phyloP scores from a whole-genome alignment of 2,113 vertebrate species.

The Dipodomys spectabilis region DNA sequence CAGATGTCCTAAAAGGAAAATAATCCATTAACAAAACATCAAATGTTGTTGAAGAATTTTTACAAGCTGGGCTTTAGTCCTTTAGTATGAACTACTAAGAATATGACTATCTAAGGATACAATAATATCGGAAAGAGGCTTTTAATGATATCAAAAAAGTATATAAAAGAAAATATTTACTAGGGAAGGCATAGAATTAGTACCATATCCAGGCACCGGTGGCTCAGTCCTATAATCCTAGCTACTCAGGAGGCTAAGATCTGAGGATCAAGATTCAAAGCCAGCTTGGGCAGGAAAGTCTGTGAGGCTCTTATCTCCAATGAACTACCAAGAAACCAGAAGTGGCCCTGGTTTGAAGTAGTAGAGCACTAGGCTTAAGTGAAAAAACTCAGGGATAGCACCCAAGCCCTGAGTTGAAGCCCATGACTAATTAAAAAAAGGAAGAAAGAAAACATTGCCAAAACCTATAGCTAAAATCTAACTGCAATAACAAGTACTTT shows the following conservation, averaged over 20 bases:
- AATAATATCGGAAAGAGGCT: neutral
- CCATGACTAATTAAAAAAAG: neutral
- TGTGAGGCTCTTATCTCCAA: no score
- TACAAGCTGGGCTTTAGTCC: slow-evolving; percentile 21
- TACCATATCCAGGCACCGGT: no score
- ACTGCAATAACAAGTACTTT: neutral
- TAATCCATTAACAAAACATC: slow-evolving; percentile 52
- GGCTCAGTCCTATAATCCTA: no score
- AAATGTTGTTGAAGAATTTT: slow-evolving; percentile 58
- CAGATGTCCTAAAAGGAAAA: slow-evolving; percentile 91
- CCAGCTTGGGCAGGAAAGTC: no score
- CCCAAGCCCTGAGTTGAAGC: no score
- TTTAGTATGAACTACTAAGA: slow-evolving; percentile 51
- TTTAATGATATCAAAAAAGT: neutral
- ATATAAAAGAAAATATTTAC: neutral
- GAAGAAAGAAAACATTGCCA: neutral
- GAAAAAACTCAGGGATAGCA: no score
- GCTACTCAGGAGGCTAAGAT: no score
- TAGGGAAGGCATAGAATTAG: no score
- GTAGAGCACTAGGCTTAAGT: no score
- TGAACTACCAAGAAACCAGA: neutral
- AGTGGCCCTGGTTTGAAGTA: no score
- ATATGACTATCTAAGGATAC: neutral
- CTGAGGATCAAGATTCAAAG: no score
- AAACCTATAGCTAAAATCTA: slow-evolving; percentile 35